phyloP scores from a whole-genome alignment of 2,888 invertebrate genomes.

The Hololepta plana region DNA sequence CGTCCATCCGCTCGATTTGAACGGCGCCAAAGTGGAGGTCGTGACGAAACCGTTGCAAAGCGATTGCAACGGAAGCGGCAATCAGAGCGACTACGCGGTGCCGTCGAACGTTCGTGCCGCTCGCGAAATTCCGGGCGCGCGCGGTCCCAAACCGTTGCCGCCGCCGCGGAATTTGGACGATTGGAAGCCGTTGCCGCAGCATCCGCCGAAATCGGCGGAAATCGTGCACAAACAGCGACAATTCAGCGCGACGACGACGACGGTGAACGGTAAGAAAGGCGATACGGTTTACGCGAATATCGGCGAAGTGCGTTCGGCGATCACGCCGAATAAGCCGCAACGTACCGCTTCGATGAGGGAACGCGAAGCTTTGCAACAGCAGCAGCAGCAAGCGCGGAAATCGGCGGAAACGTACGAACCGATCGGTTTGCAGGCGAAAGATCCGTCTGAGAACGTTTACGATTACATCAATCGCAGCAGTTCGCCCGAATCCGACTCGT shows the following conservation, averaged over 20 bases:
- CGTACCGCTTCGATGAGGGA: slow-evolving; percentile 75
- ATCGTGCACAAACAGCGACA: slow-evolving; percentile 40
- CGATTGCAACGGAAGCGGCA: slow-evolving; percentile 11
- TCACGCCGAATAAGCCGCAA: slow-evolving; percentile 63
- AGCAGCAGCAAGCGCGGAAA: slow-evolving; percentile 31
- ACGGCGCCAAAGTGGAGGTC: slow-evolving; percentile 65
- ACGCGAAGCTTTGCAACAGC: slow-evolving; percentile 35
- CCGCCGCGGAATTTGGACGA: slow-evolving; percentile 43
- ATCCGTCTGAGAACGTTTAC: slow-evolving; percentile 37
- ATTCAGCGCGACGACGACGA: slow-evolving; percentile 18
- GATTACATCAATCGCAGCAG: slow-evolving; percentile 47
- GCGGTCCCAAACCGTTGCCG: slow-evolving; percentile 42
- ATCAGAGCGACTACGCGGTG: slow-evolving; percentile 15
- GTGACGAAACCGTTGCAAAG: slow-evolving; percentile 29
- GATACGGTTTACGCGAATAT: slow-evolving; percentile 66
- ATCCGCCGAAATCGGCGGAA: slow-evolving; percentile 50
- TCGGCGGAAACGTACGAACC: slow-evolving; percentile 19
- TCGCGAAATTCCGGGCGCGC: slow-evolving; percentile 10
- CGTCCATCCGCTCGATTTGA: slow-evolving; percentile 74
- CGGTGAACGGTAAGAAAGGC: slow-evolving; percentile 16
- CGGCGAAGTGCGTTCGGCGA: slow-evolving; percentile 65
- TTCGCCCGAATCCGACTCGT: slow-evolving; percentile 48
- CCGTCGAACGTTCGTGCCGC: slow-evolving; percentile 12
- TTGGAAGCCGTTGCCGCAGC: slow-evolving; percentile 47
- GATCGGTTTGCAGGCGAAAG: slow-evolving; percentile 16